Percentiles rank a stretch among this genome's conserved stretches.
Evolutionary conservation across 2,888 invertebrate genomes (phyloP).

Genomic region (Diarsia dahlii): DNA sequence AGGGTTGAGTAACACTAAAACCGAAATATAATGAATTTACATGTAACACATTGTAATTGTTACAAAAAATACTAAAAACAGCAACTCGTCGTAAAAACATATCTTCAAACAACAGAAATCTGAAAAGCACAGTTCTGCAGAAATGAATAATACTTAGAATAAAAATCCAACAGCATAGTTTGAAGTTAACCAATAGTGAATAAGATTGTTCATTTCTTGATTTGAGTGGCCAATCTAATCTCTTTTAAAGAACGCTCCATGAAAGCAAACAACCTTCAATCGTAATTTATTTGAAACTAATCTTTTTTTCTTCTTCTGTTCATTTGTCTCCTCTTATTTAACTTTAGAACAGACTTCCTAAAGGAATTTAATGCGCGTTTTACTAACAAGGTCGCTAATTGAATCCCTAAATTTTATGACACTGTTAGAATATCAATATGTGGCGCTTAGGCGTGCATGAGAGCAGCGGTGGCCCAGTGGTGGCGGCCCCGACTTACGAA

Average conservation of each 20-base stretch:
- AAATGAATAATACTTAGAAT: conserved; percentile 64
- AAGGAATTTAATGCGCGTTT: conserved; percentile 14
- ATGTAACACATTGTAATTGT: not conserved
- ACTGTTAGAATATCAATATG: not conserved
- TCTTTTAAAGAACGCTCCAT: conserved; percentile 56
- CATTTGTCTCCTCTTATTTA: conserved; percentile 39
- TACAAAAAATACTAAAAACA: not conserved
- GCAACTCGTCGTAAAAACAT: not conserved
- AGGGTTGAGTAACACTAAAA: not conserved
- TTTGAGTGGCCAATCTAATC: conserved; percentile 69
- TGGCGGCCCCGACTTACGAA: too few species aligned
- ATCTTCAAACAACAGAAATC: not conserved
- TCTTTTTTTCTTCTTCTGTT: conserved; percentile 24
- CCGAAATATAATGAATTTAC: not conserved
- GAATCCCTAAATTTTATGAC: not conserved
- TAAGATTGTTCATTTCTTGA: conserved; percentile 67
- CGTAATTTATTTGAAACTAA: conserved; percentile 60
- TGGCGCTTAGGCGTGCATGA: too few species aligned
- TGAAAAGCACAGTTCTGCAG: conserved; percentile 5
- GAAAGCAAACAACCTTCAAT: conserved; percentile 62
- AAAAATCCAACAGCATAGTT: conserved; percentile 58
- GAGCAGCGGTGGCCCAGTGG: too few species aligned
- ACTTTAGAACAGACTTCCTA: conserved; percentile 11
- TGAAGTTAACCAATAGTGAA: conserved; percentile 53
- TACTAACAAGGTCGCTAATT: not conserved